These are phyloP conservation scores for Speoplatyrhinus poulsoni DNA, from an alignment of 2,113 vertebrate genomes.

Conservation along the genomic window DNA sequence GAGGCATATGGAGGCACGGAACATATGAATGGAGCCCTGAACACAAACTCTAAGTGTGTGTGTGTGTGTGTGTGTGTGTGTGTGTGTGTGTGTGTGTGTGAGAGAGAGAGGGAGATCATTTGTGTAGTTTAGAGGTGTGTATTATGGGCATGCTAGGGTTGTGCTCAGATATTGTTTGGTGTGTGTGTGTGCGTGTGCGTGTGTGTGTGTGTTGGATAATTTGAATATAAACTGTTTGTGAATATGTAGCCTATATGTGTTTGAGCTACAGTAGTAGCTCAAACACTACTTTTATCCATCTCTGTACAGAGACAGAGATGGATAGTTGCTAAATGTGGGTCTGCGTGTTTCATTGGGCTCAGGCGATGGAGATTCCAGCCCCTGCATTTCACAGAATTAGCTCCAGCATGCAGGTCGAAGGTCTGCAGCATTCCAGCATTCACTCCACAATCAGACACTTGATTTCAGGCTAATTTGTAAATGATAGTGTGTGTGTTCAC, in stretches of 20 bases:
- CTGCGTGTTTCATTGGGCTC: conserved; percentile 35
- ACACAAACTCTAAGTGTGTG: neutral
- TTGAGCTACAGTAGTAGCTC: neutral
- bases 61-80: neutral
- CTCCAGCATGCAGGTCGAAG: neutral
- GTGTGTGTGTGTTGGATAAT: conserved; percentile 1
- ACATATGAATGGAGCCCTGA: neutral
- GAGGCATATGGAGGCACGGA: neutral
- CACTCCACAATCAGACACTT: conserved; percentile 2
- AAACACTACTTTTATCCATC: too few relatives aligned
- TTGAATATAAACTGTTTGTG: neutral
- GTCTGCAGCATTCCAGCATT: conserved; percentile 28
- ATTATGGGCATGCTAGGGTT: neutral
- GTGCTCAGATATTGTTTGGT: neutral
- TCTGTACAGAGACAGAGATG: conserved; percentile 5
- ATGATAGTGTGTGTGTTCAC: neutral
- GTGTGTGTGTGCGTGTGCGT: neutral
- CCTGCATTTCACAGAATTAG: conserved; percentile 50
- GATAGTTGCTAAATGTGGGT: conserved; percentile 40
- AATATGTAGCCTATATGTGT: neutral
- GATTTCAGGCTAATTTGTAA: too few relatives aligned
- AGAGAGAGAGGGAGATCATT: too few relatives aligned
- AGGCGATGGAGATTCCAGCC: conserved; percentile 61
- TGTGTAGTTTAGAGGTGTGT: neutral
- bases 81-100: neutral